A percentile compares a stretch with the other conserved stretches of the same genome.
Evolutionary conservation across 1,140 invertebrate genomes (phyloP).

Genomic region (Halesus radiatus): DNA sequence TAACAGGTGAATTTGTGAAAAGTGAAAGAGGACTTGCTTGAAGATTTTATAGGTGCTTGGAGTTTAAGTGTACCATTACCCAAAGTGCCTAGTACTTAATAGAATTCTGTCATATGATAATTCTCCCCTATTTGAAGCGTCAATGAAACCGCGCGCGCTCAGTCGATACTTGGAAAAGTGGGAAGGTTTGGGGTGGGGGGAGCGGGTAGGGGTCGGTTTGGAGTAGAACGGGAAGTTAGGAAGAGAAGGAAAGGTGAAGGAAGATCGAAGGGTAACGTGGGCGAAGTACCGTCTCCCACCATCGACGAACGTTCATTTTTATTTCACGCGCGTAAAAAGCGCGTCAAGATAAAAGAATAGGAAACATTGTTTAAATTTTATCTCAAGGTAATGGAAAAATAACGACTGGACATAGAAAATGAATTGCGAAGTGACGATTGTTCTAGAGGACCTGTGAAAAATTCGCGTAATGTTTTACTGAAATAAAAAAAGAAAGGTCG

Average conservation of each 20-base stretch:
- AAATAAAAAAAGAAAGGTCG: no score
- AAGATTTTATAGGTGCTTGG: neutral
- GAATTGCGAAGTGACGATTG: neutral
- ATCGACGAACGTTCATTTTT: slow-evolving; percentile 52
- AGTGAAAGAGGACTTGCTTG: slow-evolving; percentile 13
- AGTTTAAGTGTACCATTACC: slow-evolving; percentile 1
- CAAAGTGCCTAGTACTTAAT: slow-evolving; percentile 25
- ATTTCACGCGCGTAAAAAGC: slow-evolving; percentile 53
- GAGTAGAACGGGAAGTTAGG: neutral
- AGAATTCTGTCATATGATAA: slow-evolving; percentile 37
- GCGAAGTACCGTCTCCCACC: slow-evolving; percentile 22
- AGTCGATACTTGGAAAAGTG: slow-evolving; percentile 47
- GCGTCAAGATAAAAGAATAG: slow-evolving; percentile 51
- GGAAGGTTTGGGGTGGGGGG: neutral
- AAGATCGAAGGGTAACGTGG: slow-evolving; percentile 28
- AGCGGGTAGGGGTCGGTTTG: neutral
- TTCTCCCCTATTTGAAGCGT: slow-evolving; percentile 45
- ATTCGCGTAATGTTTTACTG: no score
- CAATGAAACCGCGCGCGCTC: slow-evolving; percentile 44
- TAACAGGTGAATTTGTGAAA: slow-evolving; percentile 23
- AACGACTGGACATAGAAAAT: slow-evolving; percentile 44
- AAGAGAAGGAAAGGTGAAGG: neutral
- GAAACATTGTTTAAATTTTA: slow-evolving; percentile 58
- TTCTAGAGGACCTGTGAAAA: no score
- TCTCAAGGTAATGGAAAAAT: slow-evolving; percentile 53